A percentile compares a stretch with the other conserved stretches of the same genome.
Conservation (phyloP, 2,888 invertebrate genomes). For the Chouioia cunea region DNA sequence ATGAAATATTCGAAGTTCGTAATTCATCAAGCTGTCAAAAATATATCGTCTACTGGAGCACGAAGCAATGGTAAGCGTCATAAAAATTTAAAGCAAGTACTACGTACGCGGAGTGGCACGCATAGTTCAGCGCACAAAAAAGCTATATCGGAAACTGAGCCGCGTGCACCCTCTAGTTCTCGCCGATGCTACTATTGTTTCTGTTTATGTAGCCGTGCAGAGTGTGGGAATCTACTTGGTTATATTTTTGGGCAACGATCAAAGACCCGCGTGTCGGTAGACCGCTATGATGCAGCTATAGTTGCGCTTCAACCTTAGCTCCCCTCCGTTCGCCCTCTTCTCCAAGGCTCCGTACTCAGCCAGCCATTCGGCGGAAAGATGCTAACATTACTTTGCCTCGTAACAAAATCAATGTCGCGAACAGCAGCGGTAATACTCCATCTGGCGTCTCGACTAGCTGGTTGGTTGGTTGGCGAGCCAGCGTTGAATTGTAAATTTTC, state of each 20-base stretch:
- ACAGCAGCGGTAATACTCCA: conserved; percentile 27
- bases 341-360: background rate
- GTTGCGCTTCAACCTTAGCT: too few species aligned
- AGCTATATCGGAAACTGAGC: conserved; percentile 21
- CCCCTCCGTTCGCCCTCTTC: too few species aligned
- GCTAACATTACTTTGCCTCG: conserved; percentile 32
- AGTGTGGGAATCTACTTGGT: background rate
- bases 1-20: conserved; percentile 41
- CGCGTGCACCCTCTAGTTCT: conserved; percentile 2
- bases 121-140: conserved; percentile 8
- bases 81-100: conserved; percentile 38
- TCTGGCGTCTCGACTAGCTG: background rate
- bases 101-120: background rate
- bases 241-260: conserved; percentile 22
- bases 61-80: conserved; percentile 27
- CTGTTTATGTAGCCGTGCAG: conserved; percentile 22
- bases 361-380: conserved; percentile 6
- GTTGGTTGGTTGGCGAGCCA: background rate
- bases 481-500: conserved; percentile 43
- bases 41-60: conserved; percentile 35
- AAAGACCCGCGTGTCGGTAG: conserved; percentile 6
- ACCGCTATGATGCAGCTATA: too few species aligned
- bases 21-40: conserved; percentile 39
- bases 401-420: conserved; percentile 41
- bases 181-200: conserved; percentile 28